These are phyloP conservation scores for Vidua chalybeata DNA, from an alignment of 2,113 vertebrate species.

Conservation along the genomic window DNA sequence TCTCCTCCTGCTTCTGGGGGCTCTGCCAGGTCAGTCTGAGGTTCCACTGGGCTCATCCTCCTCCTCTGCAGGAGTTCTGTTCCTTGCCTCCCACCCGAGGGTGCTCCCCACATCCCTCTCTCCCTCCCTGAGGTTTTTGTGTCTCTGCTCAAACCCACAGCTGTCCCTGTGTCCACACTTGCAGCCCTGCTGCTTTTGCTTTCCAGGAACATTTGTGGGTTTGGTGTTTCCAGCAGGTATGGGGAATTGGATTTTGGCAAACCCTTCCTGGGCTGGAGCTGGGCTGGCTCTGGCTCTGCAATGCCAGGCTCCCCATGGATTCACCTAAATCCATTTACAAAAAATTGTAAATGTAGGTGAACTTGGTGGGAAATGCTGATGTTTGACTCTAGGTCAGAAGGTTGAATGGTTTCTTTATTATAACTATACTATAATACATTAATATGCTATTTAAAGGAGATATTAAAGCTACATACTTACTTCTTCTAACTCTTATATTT, in stretches of 20 bases:
- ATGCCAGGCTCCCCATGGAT: not conserved
- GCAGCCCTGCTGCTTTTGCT: not conserved
- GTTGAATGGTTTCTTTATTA: no score
- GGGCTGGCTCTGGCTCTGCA: not conserved
- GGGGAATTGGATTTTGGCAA: not conserved
- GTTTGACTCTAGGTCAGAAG: no score
- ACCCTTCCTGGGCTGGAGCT: not conserved
- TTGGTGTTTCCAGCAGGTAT: not conserved
- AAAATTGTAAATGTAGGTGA: no score
- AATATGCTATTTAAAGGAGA: no score
- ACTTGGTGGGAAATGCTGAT: no score
- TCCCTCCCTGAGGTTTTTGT: not conserved
- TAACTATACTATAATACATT: no score
- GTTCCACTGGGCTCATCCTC: not conserved
- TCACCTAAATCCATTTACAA: no score
- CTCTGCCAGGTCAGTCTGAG: not conserved
- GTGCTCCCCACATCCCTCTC: not conserved
- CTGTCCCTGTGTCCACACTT: fast-evolving
- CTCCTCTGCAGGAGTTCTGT: not conserved
- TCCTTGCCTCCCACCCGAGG: not conserved
- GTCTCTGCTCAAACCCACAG: not conserved
- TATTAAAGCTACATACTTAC: no score
- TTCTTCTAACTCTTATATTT: no score
- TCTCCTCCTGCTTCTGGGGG: not conserved
- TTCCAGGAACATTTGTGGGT: not conserved